These are phyloP conservation scores for Brienomyrus brachyistius DNA, from an alignment of 2,113 vertebrate genomes.

Conservation along the genomic window DNA sequence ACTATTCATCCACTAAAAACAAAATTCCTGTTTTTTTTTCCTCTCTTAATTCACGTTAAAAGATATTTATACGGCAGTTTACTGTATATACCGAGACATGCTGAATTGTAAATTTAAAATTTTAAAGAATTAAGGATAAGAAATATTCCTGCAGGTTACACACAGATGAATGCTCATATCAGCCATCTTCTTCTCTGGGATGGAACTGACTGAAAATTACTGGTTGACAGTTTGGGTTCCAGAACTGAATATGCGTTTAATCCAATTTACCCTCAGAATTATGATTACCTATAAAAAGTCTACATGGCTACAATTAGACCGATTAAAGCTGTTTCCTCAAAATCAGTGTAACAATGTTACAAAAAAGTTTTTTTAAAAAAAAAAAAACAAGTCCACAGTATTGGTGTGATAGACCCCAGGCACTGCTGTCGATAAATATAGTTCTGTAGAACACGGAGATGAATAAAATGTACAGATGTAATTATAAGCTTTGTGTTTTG, in stretches of 20 bases:
- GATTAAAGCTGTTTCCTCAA: constrained; percentile 21
- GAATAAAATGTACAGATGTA: constrained; percentile 52
- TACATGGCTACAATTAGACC: no score
- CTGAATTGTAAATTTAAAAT: not conserved
- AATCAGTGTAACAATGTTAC: not conserved
- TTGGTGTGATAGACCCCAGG: constrained; percentile 57
- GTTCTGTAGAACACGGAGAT: constrained; percentile 57
- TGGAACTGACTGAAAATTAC: not conserved
- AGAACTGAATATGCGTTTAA: constrained; percentile 39
- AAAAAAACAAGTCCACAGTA: constrained; percentile 32
- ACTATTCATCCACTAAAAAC: not conserved
- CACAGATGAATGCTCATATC: not conserved
- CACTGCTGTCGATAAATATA: constrained; percentile 64
- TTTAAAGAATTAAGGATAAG: not conserved
- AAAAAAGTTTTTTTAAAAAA: not conserved
- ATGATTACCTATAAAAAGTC: not conserved
- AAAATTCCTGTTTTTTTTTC: not conserved
- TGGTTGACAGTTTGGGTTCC: not conserved
- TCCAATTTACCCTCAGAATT: constrained; percentile 30
- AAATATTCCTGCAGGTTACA: not conserved
- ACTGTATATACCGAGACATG: not conserved
- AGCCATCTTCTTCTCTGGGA: not conserved
- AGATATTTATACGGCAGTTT: not conserved
- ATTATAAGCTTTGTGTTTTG: constrained; percentile 65
- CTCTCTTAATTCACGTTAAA: not conserved